Evolutionary conservation across 2,113 vertebrate species (phyloP).

Genomic region (Grammomys surdaster): DNA sequence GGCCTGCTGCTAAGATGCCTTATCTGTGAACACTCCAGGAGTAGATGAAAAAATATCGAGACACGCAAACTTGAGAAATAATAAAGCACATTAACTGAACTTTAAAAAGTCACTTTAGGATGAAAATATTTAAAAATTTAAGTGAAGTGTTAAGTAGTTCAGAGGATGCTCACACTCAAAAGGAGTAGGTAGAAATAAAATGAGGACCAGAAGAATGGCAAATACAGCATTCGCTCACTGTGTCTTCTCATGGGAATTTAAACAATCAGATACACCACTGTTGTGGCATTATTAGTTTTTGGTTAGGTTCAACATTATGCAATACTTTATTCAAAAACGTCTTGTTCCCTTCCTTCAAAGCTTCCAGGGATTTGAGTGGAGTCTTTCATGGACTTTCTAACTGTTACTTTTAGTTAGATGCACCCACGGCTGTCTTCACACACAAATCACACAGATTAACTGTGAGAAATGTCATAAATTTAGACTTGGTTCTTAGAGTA

Average conservation of each 20-base stretch:
- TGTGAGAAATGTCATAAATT: slow-evolving; percentile 58
- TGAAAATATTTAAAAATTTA: slow-evolving; percentile 55
- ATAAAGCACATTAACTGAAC: slow-evolving; percentile 9
- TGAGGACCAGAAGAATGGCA: slow-evolving; percentile 11
- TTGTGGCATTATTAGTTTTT: background rate
- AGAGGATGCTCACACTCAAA: background rate
- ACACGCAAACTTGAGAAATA: slow-evolving; percentile 75
- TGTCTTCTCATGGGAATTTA: background rate
- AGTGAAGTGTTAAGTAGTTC: background rate
- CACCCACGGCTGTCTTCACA: background rate
- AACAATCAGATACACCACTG: background rate
- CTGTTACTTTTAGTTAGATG: slow-evolving; percentile 16
- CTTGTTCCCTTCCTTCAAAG: background rate
- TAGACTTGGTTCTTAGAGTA: slow-evolving; percentile 46
- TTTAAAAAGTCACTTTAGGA: background rate
- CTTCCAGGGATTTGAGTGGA: background rate
- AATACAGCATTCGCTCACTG: background rate
- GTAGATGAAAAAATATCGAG: slow-evolving; percentile 73
- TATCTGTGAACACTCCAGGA: slow-evolving; percentile 67
- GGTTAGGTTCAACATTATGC: slow-evolving; percentile 28
- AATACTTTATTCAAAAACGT: slow-evolving; percentile 36
- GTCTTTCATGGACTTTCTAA: background rate
- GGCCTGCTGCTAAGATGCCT: slow-evolving; percentile 67
- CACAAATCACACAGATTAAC: slow-evolving; percentile 17
- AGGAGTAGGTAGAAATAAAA: background rate